Evolutionary conservation across 2,113 vertebrate species (phyloP).

Genomic region (Tachycineta bicolor): DNA sequence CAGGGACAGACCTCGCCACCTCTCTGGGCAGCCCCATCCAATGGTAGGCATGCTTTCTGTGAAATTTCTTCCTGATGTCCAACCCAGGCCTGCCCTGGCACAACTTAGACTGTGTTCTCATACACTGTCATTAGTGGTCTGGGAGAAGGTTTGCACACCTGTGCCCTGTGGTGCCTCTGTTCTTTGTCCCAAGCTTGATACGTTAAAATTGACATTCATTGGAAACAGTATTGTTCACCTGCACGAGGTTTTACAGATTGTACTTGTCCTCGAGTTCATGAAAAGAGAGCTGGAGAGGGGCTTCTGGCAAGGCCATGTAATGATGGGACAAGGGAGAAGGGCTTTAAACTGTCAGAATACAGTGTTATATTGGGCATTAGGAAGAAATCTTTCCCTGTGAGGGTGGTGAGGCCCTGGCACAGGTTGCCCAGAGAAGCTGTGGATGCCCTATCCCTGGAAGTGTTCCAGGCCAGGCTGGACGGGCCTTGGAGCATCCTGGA

Average conservation of each 20-base stretch:
- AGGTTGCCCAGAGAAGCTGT: background rate
- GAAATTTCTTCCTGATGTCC: background rate
- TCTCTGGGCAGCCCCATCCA: too few species aligned
- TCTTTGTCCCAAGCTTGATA: rapidly evolving
- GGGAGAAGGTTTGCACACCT: background rate
- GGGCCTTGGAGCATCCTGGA: rapidly evolving
- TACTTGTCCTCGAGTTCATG: background rate
- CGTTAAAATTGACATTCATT: rapidly evolving
- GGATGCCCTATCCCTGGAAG: background rate
- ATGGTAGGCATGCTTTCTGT: rapidly evolving
- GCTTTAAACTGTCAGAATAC: background rate
- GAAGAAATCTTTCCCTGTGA: background rate
- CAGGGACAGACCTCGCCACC: background rate
- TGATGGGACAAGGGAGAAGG: background rate
- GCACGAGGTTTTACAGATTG: rapidly evolving
- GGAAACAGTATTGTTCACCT: background rate
- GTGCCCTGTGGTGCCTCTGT: background rate
- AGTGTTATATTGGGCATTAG: background rate
- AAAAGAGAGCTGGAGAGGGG: background rate
- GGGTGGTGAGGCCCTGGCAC: background rate
- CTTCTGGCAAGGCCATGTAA: background rate
- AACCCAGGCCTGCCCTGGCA: background rate
- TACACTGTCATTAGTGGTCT: too few species aligned
- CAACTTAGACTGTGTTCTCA: background rate
- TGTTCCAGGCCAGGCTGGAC: background rate